Evolutionary conservation across 2,113 vertebrate genomes (phyloP), one percentile per base, ranked within the genome.

Genomic region (Chaenogobius annularis): DNA sequence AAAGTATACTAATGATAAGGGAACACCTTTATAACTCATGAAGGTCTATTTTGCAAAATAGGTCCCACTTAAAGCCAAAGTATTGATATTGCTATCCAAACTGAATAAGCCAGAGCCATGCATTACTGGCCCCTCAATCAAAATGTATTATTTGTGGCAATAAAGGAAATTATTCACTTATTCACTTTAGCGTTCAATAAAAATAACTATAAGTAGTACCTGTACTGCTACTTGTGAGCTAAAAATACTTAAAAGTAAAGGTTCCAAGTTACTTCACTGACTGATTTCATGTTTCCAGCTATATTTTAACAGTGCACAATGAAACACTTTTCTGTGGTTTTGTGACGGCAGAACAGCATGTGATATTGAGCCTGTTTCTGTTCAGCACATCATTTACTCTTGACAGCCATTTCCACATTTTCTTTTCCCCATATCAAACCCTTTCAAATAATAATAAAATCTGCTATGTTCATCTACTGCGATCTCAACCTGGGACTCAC

Each of bases 341-440:
- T 40, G 61, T n/a, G 61, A 63, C 35, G 31, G 61, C 17, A 63
- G 61, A 63, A 63, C 61, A 63, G 61, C 61, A 63, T 40, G 61
- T 37, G 35, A 40, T 40, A 63, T 63, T 12, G 61, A 63, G 35
- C 61, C 61, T n/a, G 26, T 31, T 31, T 63, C 61, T 63, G 61
- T 66, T 66, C 40, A 23, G 43, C n/a, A 47, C 63, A 66, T 66
- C 63, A 66, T 66, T 46, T 20, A 66, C 63, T 47, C n/a, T 66
- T 66, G 40, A 66, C 63, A 66, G n/a, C 43, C 63, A 46, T 10
- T 68, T 22, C 71, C 55, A 64, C 31, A 17, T 47, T 0, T 61
- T 46, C 7, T 20, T 75, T 22, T 54, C 35, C 58, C 13, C 7
- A 0, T 54, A 44, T 64, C 66, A 64, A 50, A 66, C 8, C 14